Conservation (phyloP, 35 echinoderm and acorn worm genomes). For the Patiria miniata region DNA sequence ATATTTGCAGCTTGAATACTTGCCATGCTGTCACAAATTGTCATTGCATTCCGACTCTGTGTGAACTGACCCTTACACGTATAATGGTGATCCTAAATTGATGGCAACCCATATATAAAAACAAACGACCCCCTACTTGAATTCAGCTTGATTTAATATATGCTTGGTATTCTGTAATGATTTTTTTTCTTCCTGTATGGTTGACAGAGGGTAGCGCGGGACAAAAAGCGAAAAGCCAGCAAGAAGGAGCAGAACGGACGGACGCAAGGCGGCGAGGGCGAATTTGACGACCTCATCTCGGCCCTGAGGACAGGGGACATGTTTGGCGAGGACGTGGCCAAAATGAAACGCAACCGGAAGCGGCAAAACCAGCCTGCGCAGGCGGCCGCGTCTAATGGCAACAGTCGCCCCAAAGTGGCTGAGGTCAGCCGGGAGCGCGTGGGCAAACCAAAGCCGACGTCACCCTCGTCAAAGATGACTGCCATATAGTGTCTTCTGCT, state of each 20-base stretch:
- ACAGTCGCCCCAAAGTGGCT: conserved; percentile 41
- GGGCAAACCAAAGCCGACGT: conserved; percentile 48
- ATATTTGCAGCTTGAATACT: too few relatives aligned
- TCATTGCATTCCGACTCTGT: too few relatives aligned
- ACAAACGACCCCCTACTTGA: too few relatives aligned
- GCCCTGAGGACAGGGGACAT: conserved; percentile 96
- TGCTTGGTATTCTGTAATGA: not conserved
- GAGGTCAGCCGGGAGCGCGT: conserved; percentile 47
- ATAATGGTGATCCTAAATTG: too few relatives aligned
- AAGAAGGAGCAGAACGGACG: conserved; percentile 29
- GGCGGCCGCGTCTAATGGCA: conserved; percentile 45
- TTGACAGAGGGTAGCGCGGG: conserved; percentile 59
- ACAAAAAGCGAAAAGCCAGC: conserved; percentile 48
- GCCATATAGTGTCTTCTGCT: not conserved
- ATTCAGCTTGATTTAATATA: too few relatives aligned
- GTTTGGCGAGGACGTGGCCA: conserved; percentile 90
- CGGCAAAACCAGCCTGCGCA: conserved; percentile 36
- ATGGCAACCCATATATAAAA: too few relatives aligned
- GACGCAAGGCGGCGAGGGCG: conserved; percentile 62
- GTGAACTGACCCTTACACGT: too few relatives aligned
- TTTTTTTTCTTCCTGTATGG: not conserved
- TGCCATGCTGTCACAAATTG: too few relatives aligned
- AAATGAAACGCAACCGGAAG: conserved; percentile 70
- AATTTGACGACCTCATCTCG: conserved; percentile 98
- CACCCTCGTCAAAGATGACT: not conserved